Evolutionary conservation across 2,888 invertebrate genomes (phyloP).

Genomic region (Ormia ochracea): DNA sequence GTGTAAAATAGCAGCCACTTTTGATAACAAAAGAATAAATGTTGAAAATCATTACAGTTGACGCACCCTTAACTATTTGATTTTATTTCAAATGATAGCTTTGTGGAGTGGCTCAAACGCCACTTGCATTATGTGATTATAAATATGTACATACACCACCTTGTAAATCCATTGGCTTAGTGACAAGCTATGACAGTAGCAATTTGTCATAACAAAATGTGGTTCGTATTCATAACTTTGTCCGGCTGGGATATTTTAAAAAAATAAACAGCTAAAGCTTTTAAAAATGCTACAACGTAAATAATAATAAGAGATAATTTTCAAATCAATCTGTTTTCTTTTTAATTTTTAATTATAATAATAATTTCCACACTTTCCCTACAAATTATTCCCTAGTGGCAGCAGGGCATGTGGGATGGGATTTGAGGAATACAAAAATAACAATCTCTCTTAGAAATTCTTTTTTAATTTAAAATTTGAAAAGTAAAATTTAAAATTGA

Average conservation of each 20-base stretch:
- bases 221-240: constrained; percentile 3
- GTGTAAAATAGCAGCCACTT: constrained; percentile 56
- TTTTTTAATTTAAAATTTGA: neutral
- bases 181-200: constrained; percentile 62
- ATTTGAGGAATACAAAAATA: constrained; percentile 13
- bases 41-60: constrained; percentile 1
- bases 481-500: constrained; percentile 16
- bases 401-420: constrained; percentile 41
- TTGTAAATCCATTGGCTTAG: constrained; percentile 53
- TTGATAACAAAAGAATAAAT: constrained; percentile 32
- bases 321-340: neutral
- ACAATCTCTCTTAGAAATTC: constrained; percentile 12
- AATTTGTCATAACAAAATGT: constrained; percentile 58
- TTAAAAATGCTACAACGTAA: neutral
- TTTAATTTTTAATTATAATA: constrained; percentile 16
- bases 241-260: constrained; percentile 3
- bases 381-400: no score
- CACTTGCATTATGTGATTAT: neutral
- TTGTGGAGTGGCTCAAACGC: constrained; percentile 37
- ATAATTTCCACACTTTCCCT: constrained; percentile 24
- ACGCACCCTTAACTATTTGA: constrained; percentile 29
- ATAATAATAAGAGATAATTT: neutral
- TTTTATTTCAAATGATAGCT: neutral
- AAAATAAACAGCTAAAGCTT: neutral
- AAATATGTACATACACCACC: neutral